phyloP scores from a whole-genome alignment of 2,797 vertebrate genomes.

The Remorina albescens region DNA sequence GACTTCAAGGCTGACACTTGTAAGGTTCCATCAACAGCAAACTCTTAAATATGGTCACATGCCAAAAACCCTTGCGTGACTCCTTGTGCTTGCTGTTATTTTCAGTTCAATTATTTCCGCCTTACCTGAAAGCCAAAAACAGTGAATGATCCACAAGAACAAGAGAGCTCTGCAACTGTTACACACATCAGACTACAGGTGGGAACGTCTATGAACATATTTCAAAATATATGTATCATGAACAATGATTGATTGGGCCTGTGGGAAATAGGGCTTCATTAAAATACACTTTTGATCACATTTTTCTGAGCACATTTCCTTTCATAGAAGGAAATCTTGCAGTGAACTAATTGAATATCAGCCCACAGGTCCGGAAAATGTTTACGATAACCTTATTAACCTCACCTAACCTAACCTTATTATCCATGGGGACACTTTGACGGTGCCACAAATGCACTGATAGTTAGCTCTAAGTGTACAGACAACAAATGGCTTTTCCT shows the following conservation, averaged over 20 bases:
- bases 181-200: background rate
- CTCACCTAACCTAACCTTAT: too few species aligned
- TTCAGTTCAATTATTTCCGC: constrained; percentile 1
- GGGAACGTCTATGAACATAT: background rate
- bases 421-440: background rate
- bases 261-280: background rate
- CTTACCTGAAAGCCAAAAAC: background rate
- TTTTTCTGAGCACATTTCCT: background rate
- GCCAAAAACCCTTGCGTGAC: background rate
- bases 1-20: constrained; percentile 1
- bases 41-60: background rate
- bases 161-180: background rate
- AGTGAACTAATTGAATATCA: background rate
- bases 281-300: background rate
- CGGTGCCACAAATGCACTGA: background rate
- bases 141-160: constrained; percentile 2
- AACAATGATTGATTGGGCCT: constrained; percentile 8
- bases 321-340: too few species aligned
- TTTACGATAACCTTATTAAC: too few species aligned
- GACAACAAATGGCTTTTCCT: background rate
- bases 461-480: constrained; percentile 1
- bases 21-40: background rate
- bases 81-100: background rate
- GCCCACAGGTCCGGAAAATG: background rate
- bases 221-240: background rate